Percentiles rank a stretch among this genome's conserved stretches.
Evolutionary conservation across 2,797 vertebrate genomes (phyloP).

Genomic region (Crocidura indochinensis): DNA sequence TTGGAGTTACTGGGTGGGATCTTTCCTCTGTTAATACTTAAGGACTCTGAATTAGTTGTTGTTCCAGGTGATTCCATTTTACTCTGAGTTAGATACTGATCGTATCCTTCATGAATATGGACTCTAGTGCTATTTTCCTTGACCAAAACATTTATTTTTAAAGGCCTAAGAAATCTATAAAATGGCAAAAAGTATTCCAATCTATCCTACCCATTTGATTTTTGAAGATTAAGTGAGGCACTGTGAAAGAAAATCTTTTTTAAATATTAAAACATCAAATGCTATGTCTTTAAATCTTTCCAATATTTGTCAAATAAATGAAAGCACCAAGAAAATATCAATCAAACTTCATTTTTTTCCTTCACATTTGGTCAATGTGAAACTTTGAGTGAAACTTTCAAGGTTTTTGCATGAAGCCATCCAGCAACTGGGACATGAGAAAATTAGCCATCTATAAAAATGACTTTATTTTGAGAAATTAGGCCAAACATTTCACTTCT

Average conservation of each 20-base stretch:
- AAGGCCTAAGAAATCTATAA: constrained; percentile 1
- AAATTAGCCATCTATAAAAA: constrained; percentile 75
- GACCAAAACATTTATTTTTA: neutral
- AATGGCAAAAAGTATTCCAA: neutral
- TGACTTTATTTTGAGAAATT: constrained; percentile 84
- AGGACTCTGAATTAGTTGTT: neutral
- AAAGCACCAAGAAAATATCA: neutral
- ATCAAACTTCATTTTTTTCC: neutral
- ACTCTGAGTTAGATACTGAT: neutral
- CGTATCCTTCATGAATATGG: neutral
- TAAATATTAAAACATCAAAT: neutral
- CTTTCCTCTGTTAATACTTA: neutral
- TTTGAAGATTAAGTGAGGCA: neutral
- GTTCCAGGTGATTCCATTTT: neutral
- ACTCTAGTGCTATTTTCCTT: constrained; percentile 11
- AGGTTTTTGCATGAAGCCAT: constrained; percentile 66
- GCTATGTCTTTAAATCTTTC: neutral
- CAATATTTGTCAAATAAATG: constrained; percentile 18
- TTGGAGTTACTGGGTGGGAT: neutral
- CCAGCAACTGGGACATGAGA: constrained; percentile 69
- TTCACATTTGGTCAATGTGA: constrained; percentile 56
- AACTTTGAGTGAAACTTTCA: constrained; percentile 2
- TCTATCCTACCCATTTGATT: neutral
- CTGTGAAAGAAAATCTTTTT: neutral
- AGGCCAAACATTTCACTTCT: constrained; percentile 83